These are phyloP conservation scores for Troides aeacus DNA, from an alignment of 2,888 invertebrate genomes.

Conservation along the genomic window DNA sequence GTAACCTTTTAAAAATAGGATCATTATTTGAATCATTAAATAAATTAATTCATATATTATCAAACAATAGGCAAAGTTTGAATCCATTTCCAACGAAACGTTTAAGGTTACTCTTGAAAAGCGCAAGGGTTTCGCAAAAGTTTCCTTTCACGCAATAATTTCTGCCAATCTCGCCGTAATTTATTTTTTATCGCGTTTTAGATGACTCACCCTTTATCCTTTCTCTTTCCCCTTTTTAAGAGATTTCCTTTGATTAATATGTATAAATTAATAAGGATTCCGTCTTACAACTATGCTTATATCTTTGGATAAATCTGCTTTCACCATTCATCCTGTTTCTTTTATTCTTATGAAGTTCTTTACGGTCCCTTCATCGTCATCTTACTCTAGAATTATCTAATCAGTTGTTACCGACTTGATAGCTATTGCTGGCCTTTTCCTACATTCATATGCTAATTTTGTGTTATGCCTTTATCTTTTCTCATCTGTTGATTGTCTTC, in stretches of 20 bases:
- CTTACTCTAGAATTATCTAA: too few species aligned
- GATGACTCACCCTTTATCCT: constrained; percentile 4
- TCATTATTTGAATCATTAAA: background rate
- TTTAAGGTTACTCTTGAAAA: background rate
- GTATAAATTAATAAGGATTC: background rate
- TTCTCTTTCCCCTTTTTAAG: background rate
- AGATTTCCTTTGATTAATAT: background rate
- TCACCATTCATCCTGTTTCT: too few species aligned
- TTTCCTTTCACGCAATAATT: constrained; percentile 7
- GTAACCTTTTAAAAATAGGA: background rate
- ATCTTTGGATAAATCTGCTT: too few species aligned
- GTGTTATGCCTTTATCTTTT: too few species aligned
- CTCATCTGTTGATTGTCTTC: too few species aligned
- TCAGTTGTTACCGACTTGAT: too few species aligned
- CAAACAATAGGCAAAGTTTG: background rate
- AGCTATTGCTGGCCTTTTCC: too few species aligned
- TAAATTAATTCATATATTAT: background rate
- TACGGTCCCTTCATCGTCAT: too few species aligned
- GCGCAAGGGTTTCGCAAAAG: background rate
- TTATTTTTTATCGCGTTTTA: constrained; percentile 9
- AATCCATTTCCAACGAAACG: background rate
- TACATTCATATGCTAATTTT: too few species aligned
- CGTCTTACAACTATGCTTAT: background rate
- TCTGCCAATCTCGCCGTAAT: background rate
- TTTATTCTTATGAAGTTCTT: too few species aligned